phyloP scores from a whole-genome alignment of 2,888 invertebrate species.

The Odontothrips loti region DNA sequence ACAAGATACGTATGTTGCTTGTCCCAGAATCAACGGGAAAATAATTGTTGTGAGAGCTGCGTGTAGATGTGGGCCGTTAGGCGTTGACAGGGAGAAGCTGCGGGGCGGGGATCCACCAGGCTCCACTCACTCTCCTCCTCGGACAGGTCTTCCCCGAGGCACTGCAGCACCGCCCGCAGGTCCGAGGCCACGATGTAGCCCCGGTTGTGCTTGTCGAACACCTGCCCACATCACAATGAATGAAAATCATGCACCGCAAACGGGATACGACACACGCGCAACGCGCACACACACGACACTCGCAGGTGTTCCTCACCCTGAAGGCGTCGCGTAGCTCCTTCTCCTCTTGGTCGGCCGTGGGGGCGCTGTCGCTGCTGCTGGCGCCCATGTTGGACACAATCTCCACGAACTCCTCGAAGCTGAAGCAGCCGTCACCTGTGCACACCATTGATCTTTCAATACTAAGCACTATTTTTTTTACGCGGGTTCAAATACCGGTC shows the following conservation, averaged over 20 bases:
- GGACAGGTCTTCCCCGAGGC: constrained; percentile 80
- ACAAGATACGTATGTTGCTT: no score
- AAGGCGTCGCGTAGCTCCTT: constrained; percentile 80
- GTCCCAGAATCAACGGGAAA: no score
- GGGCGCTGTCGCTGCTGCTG: constrained; percentile 57
- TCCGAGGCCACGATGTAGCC: constrained; percentile 88
- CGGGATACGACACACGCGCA: not conserved
- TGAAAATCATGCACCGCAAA: not conserved
- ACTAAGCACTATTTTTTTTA: no score
- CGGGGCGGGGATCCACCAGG: no score
- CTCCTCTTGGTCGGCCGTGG: constrained; percentile 73
- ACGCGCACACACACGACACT: not conserved
- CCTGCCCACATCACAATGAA: constrained; percentile 43
- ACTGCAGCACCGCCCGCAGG: constrained; percentile 78
- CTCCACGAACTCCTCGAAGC: constrained; percentile 77
- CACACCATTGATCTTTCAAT: constrained; percentile 31
- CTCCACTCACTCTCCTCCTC: constrained; percentile 75
- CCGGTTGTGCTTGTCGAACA: constrained; percentile 86
- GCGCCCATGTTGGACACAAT: constrained; percentile 71
- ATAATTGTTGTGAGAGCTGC: no score
- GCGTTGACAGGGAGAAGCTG: no score
- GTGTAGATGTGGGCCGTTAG: no score
- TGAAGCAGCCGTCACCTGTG: constrained; percentile 79
- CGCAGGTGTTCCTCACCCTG: constrained; percentile 54
- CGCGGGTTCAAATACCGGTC: no score